Evolutionary conservation across 2,113 vertebrate genomes (phyloP).

Genomic region (Sclerurus mexicanus): DNA sequence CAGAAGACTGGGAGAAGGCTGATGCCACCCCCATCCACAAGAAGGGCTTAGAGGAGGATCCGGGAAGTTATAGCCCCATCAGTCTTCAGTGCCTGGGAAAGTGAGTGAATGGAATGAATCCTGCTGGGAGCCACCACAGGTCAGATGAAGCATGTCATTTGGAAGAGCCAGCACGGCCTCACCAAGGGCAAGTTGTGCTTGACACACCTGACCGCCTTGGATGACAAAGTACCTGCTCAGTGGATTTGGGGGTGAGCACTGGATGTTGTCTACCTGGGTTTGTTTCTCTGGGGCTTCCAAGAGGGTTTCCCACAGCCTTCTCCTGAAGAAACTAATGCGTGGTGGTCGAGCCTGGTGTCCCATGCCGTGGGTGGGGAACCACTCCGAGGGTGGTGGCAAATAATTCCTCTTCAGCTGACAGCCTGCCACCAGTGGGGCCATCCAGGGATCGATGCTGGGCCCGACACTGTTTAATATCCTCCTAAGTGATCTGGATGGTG

Average conservation of each 20-base stretch:
- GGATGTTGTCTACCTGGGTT: neutral
- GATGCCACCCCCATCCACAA: neutral
- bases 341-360: neutral
- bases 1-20: neutral
- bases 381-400: neutral
- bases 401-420: neutral
- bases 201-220: neutral
- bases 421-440: neutral
- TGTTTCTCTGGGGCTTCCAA: neutral
- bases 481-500: neutral
- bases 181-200: neutral
- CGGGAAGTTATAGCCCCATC: fast-evolving
- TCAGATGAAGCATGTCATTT: neutral
- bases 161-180: neutral
- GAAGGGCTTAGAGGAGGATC: neutral
- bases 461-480: neutral
- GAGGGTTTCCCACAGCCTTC: neutral
- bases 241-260: fast-evolving
- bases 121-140: neutral
- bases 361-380: neutral
- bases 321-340: neutral
- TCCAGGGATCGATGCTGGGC: neutral
- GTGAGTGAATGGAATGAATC: neutral
- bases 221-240: fast-evolving
- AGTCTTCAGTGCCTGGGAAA: neutral